Evolutionary conservation across 2,113 vertebrate genomes (phyloP), one percentile per base, ranked within the genome.

Genomic region (Scalopus aquaticus): DNA sequence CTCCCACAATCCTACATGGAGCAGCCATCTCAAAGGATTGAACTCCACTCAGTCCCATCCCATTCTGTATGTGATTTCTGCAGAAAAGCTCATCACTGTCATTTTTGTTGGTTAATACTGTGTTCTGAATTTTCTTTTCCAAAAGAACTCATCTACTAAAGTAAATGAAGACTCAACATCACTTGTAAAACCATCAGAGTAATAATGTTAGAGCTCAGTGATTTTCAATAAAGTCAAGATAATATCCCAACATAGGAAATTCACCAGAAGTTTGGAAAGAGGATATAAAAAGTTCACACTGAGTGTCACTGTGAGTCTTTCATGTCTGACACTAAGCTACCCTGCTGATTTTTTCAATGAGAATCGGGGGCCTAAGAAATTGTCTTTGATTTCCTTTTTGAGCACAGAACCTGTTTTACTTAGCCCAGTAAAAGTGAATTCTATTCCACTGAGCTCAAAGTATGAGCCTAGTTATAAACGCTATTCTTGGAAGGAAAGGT

Each of bases 131-230:
- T 69, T 91, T 88, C 28, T 78, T 70, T 93, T 91, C 64, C 51
- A 77, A 69, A 65, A 39, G 46, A 92, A 35, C 15, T 95, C 88
- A 93, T 72, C 88, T 76, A 64, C 32, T 91, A 74, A 64, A 94
- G 30, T 20, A 92, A 73, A 58, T 65, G 46, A 88, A 51, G 79
- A 49, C 73, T 67, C 81, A 74, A 80, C 91, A 49, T 70, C 35
- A n/a, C 62, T 72, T 80, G 60, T 37, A 80, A 92, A 92, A 77
- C 60, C n/a, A 35, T 82, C 81, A 90, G 32, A 35, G 49, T 87
- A 49, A 90, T 65, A 91, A 86, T 26, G 11, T 19, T 64, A 85
- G 64, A 70, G 39, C 20, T 58, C 51, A 54, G 39, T 64, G 83
- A 90, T 83, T 81, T 79, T 73, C 46, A 90, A 30, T n/a, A 74